Evolutionary conservation across 2,113 vertebrate species (phyloP), one percentile per base, ranked within the genome.

Genomic region (Smithornis capensis): DNA sequence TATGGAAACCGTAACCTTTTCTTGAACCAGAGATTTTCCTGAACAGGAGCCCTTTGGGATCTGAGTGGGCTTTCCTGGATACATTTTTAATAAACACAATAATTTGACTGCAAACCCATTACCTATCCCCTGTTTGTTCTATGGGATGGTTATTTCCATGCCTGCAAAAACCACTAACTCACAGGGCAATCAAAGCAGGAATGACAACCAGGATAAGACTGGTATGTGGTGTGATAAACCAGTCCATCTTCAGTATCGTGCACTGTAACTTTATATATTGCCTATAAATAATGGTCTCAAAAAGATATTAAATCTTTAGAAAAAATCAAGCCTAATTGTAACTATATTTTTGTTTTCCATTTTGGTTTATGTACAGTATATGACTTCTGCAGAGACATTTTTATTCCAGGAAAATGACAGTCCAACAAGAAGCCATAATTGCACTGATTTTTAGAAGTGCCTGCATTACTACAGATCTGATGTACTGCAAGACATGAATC

Each of bases 401-500:
- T 98, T 96, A 97, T 96, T 94, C 90, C 78, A 69, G 96, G 98
- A 98, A 98, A 98, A 98, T 98, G 98, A 98, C 98, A 99, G 91
- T 98, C 98, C 98, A 98, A 98, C 98, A 98, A 98, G 98, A 98
- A 99, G 98, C 98, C 98, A 98, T 98, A 98, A 98, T 98, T 98
- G 98, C 98, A 98, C 98, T 98, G 98, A 99, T 99, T 99, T 98
- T 98, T 98, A 95, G 98, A 98, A 99, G 98, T 98, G 98, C 98
- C 94, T 97, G 97, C 98, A 97, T 97, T 97, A 98, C 98, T 98
- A 98, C 98, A 97, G 98, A 98, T 98, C 98, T 98, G 98, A 99
- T 98, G 98, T 98, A 97, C 98, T 93, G 97, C 95, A 92, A 98
- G 98, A 98, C 98, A 98, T 97, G 98, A 98, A 98, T 99, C 98